phyloP scores from a whole-genome alignment of 2,797 vertebrate genomes.

The Phrynocephalus guinanensis region DNA sequence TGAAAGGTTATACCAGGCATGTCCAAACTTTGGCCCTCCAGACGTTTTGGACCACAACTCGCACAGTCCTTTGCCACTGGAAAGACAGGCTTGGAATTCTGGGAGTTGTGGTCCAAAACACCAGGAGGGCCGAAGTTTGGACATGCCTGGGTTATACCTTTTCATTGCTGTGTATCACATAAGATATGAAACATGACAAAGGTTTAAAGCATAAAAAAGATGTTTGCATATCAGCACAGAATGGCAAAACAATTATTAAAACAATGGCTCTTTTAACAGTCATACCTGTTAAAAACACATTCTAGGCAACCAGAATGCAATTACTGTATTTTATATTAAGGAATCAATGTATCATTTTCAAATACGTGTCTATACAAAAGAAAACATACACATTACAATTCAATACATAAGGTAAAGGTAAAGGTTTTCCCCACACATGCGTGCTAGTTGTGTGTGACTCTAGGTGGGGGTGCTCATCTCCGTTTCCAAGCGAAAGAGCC shows the following conservation, averaged over 20 bases:
- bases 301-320: conserved; percentile 58
- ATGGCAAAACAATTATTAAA: conserved; percentile 65
- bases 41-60: too few species aligned
- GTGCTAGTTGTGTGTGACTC: too few species aligned
- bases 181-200: neutral
- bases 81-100: neutral
- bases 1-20: neutral
- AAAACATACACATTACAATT: conserved; percentile 30
- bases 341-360: conserved; percentile 34
- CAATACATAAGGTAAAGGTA: neutral
- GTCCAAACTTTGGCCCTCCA: too few species aligned
- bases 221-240: neutral
- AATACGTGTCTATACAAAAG: neutral
- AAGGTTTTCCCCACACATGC: too few species aligned
- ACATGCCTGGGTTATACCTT: too few species aligned
- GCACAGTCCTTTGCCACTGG: too few species aligned
- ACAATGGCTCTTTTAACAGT: conserved; percentile 25
- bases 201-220: neutral
- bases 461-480: too few species aligned
- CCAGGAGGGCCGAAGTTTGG: too few species aligned
- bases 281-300: conserved; percentile 23
- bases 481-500: too few species aligned
- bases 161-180: neutral
- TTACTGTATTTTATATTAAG: conserved; percentile 40
- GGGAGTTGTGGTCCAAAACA: too few species aligned